A percentile compares a stretch with the other conserved stretches of the same genome.
phyloP scores from a whole-genome alignment of 2,797 vertebrate species.

The Sebastes alutus region DNA sequence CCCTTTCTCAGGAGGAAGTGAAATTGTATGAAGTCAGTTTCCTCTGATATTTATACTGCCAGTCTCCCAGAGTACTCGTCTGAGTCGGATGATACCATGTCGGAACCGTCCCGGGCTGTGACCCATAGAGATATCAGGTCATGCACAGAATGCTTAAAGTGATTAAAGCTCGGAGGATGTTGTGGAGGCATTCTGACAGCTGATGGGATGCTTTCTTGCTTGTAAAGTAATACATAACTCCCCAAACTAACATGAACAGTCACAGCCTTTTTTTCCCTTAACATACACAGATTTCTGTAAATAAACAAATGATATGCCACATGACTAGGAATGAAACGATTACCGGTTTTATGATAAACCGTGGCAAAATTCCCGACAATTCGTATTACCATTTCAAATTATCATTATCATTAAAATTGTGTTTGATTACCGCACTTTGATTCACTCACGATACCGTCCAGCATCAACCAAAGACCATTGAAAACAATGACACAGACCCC shows the following conservation, averaged over 20 bases:
- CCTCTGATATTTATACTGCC: slow-evolving; percentile 43
- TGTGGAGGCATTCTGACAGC: slow-evolving; percentile 2
- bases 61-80: slow-evolving; percentile 18
- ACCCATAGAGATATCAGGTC: slow-evolving; percentile 34
- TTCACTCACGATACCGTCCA: no score
- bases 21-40: slow-evolving; percentile 51
- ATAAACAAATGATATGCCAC: not conserved
- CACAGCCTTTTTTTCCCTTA: not conserved
- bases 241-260: not conserved
- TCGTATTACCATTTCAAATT: no score
- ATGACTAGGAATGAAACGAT: no score
- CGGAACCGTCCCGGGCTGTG: slow-evolving; percentile 14
- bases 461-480: no score
- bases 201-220: slow-evolving; percentile 2
- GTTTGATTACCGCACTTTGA: no score
- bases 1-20: slow-evolving; percentile 43
- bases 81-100: slow-evolving; percentile 45
- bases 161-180: slow-evolving; percentile 38
- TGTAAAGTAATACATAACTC: not conserved
- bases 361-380: no score
- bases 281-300: not conserved
- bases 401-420: no score
- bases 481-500: no score
- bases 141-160: slow-evolving; percentile 33
- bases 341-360: no score